These are phyloP conservation scores for Calephelis virginiensis DNA, from an alignment of 1,140 invertebrate genomes.

Conservation along the genomic window DNA sequence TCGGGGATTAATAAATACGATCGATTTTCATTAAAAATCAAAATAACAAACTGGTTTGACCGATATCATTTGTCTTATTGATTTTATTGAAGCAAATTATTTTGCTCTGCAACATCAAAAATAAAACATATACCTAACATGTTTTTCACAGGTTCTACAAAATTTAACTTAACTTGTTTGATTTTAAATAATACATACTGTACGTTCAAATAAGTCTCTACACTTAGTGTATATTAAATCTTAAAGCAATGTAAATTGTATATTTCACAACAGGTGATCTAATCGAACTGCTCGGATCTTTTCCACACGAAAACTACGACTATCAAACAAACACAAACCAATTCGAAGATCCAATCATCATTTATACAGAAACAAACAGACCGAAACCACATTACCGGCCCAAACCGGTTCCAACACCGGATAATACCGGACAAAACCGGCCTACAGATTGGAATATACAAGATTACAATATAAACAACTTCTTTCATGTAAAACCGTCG, in stretches of 20 bases:
- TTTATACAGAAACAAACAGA: conserved; percentile 66
- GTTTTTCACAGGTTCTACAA: no score
- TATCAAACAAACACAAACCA: conserved; percentile 67
- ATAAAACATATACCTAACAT: no score
- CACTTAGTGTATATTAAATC: no score
- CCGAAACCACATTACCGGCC: conserved; percentile 57
- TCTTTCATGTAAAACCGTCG: conserved; percentile 74
- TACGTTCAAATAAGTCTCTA: no score
- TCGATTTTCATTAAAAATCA: no score
- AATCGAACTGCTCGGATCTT: conserved; percentile 80
- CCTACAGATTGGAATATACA: conserved; percentile 55
- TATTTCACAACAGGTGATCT: conserved; percentile 74
- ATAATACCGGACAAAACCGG: conserved; percentile 40
- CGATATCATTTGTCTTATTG: no score
- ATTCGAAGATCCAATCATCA: conserved; percentile 77
- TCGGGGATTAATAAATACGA: no score
- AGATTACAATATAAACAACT: conserved; percentile 59
- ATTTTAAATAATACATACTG: no score
- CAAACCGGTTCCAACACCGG: conserved; percentile 53
- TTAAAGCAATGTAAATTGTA: conserved; percentile 10
- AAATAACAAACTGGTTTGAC: no score
- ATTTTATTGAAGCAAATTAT: no score
- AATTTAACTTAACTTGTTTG: no score
- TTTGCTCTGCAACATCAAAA: no score
- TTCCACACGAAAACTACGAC: conserved; percentile 76